A percentile compares a stretch with the other conserved stretches of the same genome.
Conservation (phyloP, 1,140 invertebrate genomes). For the Tenebrio molitor region DNA sequence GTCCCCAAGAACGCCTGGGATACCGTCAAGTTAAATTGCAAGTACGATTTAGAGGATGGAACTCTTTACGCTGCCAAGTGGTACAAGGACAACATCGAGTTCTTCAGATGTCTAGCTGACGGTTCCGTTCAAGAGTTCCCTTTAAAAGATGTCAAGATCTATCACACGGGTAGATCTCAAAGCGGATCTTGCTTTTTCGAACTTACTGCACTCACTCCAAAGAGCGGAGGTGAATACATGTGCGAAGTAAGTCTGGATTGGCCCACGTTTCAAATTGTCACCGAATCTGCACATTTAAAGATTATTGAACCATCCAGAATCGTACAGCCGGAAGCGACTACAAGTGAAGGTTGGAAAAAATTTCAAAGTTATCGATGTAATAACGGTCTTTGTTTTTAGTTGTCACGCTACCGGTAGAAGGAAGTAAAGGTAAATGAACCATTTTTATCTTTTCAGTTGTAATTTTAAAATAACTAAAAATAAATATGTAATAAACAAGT, state of each 20-base stretch:
- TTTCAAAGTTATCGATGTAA: background rate
- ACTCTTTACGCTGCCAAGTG: slow-evolving; percentile 75
- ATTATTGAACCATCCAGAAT: slow-evolving; percentile 30
- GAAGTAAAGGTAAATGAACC: too few species aligned
- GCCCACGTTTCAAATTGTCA: slow-evolving; percentile 69
- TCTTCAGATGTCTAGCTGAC: slow-evolving; percentile 68
- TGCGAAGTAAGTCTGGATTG: slow-evolving; percentile 73
- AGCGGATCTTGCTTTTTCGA: slow-evolving; percentile 58
- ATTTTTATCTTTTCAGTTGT: too few species aligned
- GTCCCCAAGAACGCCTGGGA: slow-evolving; percentile 54
- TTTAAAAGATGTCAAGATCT: slow-evolving; percentile 54
- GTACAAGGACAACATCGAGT: slow-evolving; percentile 76
- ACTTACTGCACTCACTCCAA: slow-evolving; percentile 53
- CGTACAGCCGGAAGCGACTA: background rate
- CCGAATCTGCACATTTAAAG: slow-evolving; percentile 16
- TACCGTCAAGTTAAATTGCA: slow-evolving; percentile 55
- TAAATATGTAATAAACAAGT: too few species aligned
- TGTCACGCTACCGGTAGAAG: too few species aligned
- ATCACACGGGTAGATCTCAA: slow-evolving; percentile 42
- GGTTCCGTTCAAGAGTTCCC: slow-evolving; percentile 56
- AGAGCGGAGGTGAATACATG: slow-evolving; percentile 69
- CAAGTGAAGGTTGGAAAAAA: background rate
- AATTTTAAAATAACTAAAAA: too few species aligned
- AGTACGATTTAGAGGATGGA: slow-evolving; percentile 59
- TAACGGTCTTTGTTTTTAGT: too few species aligned